Conservation (phyloP, 1,140 invertebrate species). For the Pseudoatta argentina region DNA sequence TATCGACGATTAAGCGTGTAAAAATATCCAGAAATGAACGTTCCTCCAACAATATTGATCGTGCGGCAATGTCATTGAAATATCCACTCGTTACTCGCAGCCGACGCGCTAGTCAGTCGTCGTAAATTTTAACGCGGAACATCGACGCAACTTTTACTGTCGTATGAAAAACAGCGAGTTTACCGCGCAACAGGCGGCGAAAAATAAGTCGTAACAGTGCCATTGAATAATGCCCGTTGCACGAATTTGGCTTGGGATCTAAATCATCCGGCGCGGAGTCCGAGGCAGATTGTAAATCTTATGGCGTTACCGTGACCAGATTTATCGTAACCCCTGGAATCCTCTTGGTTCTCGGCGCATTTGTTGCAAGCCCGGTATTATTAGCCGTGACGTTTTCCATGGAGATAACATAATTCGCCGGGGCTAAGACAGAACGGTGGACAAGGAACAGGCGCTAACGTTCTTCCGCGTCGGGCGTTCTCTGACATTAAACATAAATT, state of each 20-base stretch:
- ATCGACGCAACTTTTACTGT: constrained; percentile 53
- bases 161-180: constrained; percentile 55
- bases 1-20: background rate
- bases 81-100: background rate
- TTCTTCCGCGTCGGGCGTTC: background rate
- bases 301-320: constrained; percentile 54
- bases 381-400: constrained; percentile 58
- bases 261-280: constrained; percentile 65
- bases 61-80: constrained; percentile 27
- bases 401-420: constrained; percentile 60
- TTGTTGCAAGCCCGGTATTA: constrained; percentile 62
- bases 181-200: constrained; percentile 65
- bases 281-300: constrained; percentile 70
- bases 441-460: background rate
- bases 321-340: constrained; percentile 68
- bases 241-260: constrained; percentile 64
- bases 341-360: constrained; percentile 48
- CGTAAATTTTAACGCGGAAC: constrained; percentile 44
- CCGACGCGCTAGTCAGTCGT: constrained; percentile 27
- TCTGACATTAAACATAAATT: constrained; percentile 37
- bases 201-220: constrained; percentile 58
- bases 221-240: constrained; percentile 63
- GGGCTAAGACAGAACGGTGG: background rate
- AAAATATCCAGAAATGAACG: background rate
- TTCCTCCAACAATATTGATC: background rate